These are phyloP conservation scores for Condylostylus longicornis DNA, from an alignment of 1,140 invertebrate genomes.

Conservation along the genomic window DNA sequence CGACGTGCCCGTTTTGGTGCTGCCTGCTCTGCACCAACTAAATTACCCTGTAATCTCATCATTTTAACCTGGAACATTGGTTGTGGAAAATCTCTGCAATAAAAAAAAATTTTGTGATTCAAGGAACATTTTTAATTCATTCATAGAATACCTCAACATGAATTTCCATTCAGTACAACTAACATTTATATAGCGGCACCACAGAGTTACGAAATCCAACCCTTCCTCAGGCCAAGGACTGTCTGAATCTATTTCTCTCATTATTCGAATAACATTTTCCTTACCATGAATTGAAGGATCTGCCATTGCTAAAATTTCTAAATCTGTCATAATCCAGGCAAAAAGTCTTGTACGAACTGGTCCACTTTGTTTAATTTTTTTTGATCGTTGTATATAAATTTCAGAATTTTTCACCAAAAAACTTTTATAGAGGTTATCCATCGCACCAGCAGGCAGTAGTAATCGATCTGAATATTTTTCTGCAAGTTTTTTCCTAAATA, in stretches of 20 bases:
- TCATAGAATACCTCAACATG: constrained; percentile 40
- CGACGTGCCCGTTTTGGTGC: constrained; percentile 61
- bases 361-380: constrained; percentile 55
- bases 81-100: constrained; percentile 80
- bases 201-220: constrained; percentile 80
- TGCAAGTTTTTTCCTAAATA: constrained; percentile 61
- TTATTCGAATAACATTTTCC: constrained; percentile 56
- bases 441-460: constrained; percentile 66
- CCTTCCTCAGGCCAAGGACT: constrained; percentile 83
- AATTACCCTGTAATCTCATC: constrained; percentile 72
- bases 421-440: constrained; percentile 77
- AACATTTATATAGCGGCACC: constrained; percentile 73
- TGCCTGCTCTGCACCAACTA: constrained; percentile 79
- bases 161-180: constrained; percentile 74
- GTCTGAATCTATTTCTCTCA: constrained; percentile 68
- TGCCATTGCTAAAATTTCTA: constrained; percentile 70
- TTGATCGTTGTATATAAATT: constrained; percentile 86
- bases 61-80: constrained; percentile 70
- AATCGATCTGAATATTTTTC: constrained; percentile 66
- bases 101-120: not conserved
- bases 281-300: constrained; percentile 73
- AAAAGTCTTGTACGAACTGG: constrained; percentile 63
- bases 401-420: constrained; percentile 80
- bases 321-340: constrained; percentile 61
- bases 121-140: not conserved